Evolutionary conservation across 2,797 vertebrate species (phyloP), one percentile per base, ranked within the genome.

Genomic region (Phataginus tetradactyla): DNA sequence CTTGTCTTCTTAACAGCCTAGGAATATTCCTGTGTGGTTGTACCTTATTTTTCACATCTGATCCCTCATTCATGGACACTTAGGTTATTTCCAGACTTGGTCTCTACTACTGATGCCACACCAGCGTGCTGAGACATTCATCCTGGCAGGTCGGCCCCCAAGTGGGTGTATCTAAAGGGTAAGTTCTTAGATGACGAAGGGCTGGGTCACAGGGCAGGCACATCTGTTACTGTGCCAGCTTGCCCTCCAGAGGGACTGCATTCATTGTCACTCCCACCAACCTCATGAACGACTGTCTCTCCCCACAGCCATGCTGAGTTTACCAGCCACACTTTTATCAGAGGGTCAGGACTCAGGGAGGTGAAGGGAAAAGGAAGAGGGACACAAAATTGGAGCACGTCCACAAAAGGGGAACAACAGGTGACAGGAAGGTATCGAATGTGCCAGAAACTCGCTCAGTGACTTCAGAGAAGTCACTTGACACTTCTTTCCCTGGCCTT

Each of bases 401-500:
- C 74, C 86, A 86, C 72, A 89, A 85, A 23, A 64, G 32, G 59
- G 68, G 68, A 25, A 71, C 49, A 23, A 4, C 1, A 14, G 69
- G 59, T 77, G 91, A 84, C 34, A 87, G 37, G 51, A 95, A 34
- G 81, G 93, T 37, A 39, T n/a, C 0, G 0, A 29, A 7, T 39
- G 14, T 72, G 45, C 45, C 15, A 13, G 42, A 18, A 27, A 55
- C 61, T 61, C n/a, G n/a, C 75, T 86, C 87, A 32, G 11, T 72
- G 87, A 91, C 51, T 57, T 90, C 71, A 71, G 32, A 53, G 51
- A 81, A 42, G 61, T 42, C 6, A 68, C 51, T 17, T 51, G 77
- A 42, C 34, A 59, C 61, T 34, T 78, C 17, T 34, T 23, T 45
- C 42, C 71, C 53, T n/a, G 32, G 20, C 37, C n/a, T 75, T 13